Evolutionary conservation across 1,140 invertebrate genomes (phyloP), one percentile per base, ranked within the genome.

Genomic region (Pectinophora gossypiella): DNA sequence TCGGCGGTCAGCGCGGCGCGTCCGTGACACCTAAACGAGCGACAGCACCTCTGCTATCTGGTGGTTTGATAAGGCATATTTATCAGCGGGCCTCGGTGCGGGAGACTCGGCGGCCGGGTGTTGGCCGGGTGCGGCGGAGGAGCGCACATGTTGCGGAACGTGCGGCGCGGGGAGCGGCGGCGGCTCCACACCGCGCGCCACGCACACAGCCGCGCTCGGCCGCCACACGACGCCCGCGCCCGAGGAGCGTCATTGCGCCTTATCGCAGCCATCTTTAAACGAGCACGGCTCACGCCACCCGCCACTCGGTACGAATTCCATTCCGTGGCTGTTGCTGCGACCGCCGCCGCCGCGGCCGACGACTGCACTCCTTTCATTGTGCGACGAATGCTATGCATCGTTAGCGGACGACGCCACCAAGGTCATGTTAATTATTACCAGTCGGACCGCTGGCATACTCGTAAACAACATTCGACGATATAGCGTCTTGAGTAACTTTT

Each of bases 241-340:
- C 75, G 75, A 77, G 68, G 76, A 83, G 72, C 76, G 80, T 81
- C 82, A 82, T 70, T 59, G 63, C 76, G 71, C 72, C 73, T 84
- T 84, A 86, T 86, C 80, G 83, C 68, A 76, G 77, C 78, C 83
- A 86, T 86, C 83, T 85, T 80, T 83, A 79, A 83, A 85, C 70
- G 77, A 80, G 71, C 76, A 66, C 73, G 67, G 51, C 66, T 72
- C 79, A 82, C 76, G 79, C 79, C 72, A 76, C 64, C 77, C 73
- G 70, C 72, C 67, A 68, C 71, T 68, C 69, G 72, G 73, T 73
- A 81, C 69, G 76, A 82, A 82, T 80, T 81, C 76, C 40, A 21
- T 44, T 44, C 19, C 19, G 19, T 20, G 64, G 69, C 68, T 64
- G 70, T 70, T 69, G 71, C 70, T 54, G 57, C 55, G 69, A 76